Conservation (phyloP, 2,797 vertebrate genomes). For the Lerista edwardsae region DNA sequence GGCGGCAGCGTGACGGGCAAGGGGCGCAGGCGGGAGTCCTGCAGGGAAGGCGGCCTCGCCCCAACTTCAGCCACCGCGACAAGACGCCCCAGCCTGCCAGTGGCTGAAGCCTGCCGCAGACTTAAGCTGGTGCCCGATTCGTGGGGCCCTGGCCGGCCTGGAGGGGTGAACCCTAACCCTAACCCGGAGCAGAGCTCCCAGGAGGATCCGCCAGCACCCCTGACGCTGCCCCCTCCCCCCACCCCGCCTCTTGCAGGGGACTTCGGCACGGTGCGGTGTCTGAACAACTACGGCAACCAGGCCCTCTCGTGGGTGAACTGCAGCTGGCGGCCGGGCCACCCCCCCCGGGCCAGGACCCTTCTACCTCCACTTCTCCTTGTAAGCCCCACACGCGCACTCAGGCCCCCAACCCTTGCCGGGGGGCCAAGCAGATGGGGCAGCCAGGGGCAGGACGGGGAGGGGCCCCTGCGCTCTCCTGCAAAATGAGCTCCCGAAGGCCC, state of each 20-base stretch:
- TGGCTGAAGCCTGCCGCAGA: too few species aligned
- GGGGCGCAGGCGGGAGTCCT: too few species aligned
- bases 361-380: conserved; percentile 6
- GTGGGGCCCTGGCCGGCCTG: too few species aligned
- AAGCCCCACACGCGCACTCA: background rate
- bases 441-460: too few species aligned
- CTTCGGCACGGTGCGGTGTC: background rate
- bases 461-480: background rate
- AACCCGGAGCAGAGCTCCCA: background rate
- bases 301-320: background rate
- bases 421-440: background rate
- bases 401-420: background rate
- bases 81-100: too few species aligned
- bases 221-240: too few species aligned
- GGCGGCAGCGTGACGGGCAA: too few species aligned
- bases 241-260: background rate
- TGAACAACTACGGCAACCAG: background rate
- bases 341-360: background rate
- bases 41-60: too few species aligned
- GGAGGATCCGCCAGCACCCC: too few species aligned
- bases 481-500: background rate
- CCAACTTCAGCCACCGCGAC: too few species aligned
- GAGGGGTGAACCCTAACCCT: too few species aligned
- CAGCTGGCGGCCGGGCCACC: background rate
- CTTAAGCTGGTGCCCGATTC: too few species aligned